A percentile compares a stretch with the other conserved stretches of the same genome.
These are phyloP conservation scores for Anoplius nigerrimus DNA, from an alignment of 2,888 invertebrate species.

Conservation along the genomic window DNA sequence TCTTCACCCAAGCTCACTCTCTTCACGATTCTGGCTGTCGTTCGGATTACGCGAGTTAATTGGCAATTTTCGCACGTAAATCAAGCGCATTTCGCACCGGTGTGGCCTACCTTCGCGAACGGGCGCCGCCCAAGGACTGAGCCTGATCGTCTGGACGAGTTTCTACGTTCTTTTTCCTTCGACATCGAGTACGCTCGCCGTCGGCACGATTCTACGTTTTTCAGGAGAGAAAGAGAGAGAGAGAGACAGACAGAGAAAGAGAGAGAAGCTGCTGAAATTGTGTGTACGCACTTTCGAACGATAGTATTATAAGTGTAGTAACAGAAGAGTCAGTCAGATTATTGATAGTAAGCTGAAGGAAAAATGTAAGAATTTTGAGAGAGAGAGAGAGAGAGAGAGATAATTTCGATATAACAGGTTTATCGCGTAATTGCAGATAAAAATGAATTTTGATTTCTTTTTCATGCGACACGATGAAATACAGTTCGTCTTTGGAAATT, in stretches of 20 bases:
- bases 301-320: too few relatives aligned
- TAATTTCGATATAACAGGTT: too few relatives aligned
- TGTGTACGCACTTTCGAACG: neutral
- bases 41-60: constrained; percentile 57
- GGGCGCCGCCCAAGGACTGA: constrained; percentile 60
- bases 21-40: neutral
- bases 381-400: neutral
- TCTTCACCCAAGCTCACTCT: too few relatives aligned
- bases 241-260: neutral
- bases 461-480: too few relatives aligned
- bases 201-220: too few relatives aligned
- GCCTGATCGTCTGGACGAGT: constrained; percentile 29
- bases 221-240: neutral
- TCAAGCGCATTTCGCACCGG: constrained; percentile 50
- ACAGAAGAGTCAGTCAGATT: too few relatives aligned
- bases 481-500: too few relatives aligned
- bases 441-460: too few relatives aligned
- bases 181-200: neutral
- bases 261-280: neutral
- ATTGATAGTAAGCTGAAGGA: too few relatives aligned
- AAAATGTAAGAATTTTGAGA: neutral
- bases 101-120: constrained; percentile 53
- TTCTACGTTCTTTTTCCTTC: constrained; percentile 39
- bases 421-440: too few relatives aligned
- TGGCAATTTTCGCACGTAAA: constrained; percentile 64